A percentile compares a stretch with the other conserved stretches of the same genome.
Evolutionary conservation across 2,888 invertebrate species (phyloP).

Genomic region (Heliconius hortense): DNA sequence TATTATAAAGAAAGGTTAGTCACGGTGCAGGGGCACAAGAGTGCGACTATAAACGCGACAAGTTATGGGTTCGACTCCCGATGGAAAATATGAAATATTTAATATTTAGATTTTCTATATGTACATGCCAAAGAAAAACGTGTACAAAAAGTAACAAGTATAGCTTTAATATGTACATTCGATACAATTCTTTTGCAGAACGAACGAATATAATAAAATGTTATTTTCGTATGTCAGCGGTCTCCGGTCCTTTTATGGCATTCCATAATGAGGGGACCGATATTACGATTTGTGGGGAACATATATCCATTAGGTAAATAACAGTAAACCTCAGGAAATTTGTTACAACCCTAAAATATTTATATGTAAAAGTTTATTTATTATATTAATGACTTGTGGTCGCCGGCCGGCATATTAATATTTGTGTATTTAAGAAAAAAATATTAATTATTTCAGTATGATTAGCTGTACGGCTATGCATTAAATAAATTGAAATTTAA

Average conservation of each 20-base stretch:
- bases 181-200: constrained; percentile 13
- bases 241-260: constrained; percentile 12
- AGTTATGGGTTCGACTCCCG: not conserved
- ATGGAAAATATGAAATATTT: not conserved
- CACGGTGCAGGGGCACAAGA: not conserved
- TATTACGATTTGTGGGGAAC: constrained; percentile 11
- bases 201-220: constrained; percentile 10
- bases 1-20: not conserved
- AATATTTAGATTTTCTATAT: not conserved
- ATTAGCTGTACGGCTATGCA: too few species aligned
- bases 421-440: too few species aligned
- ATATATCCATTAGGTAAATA: constrained; percentile 13
- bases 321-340: constrained; percentile 3
- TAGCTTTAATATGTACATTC: constrained; percentile 10
- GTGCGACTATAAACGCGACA: not conserved
- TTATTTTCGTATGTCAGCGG: constrained; percentile 14
- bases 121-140: too few species aligned
- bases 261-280: constrained; percentile 16
- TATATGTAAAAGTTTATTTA: not conserved
- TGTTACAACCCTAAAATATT: not conserved
- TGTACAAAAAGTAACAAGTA: not conserved
- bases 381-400: too few species aligned
- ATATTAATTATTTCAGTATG: too few species aligned
- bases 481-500: too few species aligned
- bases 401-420: too few species aligned